Base-by-base conservation (phyloP, 1,140 invertebrate genomes). In the Heliconius melpomene region DNA sequence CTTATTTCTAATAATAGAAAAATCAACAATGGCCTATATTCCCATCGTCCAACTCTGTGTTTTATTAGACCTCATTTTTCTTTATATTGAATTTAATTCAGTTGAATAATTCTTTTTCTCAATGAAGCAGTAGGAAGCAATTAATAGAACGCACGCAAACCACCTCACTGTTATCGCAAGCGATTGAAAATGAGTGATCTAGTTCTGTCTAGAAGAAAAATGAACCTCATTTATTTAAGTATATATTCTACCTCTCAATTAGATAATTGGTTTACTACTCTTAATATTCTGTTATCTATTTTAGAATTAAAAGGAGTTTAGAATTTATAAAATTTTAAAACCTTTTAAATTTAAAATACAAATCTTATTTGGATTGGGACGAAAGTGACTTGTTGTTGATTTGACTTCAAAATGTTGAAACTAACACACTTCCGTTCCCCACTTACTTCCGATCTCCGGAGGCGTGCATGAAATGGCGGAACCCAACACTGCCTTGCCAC, bases 11-110 rank as follows among this genome's bases (percentile, higher is more conserved):
- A 60, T 26, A 60, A 60, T 60, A 60, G 54, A 60, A 60, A n/a
- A 60, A 60, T 7, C 50, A 20, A 60, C 54, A 60, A 60, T 60
- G n/a, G 54, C 54, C 3, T 9, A 60, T n/a, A 60, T 60, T 60
- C 54, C n/a, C 20, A 57, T 23, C 54, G n/a, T 57, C n/a, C 20
- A 60, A 11, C 54, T 60, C n/a, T n/a, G 52, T 23, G 54, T 60
- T 23, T 23, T 60, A 23, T 60, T 60, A 60, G n/a, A 23, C 54
- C 54, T 11, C n/a, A 60, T 60, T 60, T 60, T 23, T n/a, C 54
- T 60, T 60, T 60, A 60, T 60, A 60, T 60, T 60, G 54, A 60
- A 60, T 60, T 60, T 60, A 60, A 60, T 60, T 60, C n/a, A 60
- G n/a, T 11, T 60, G 54, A 60, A 60, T 60, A 60, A 26, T 60